Conservation (phyloP, 2,797 vertebrate species). For the Varecia variegata region DNA sequence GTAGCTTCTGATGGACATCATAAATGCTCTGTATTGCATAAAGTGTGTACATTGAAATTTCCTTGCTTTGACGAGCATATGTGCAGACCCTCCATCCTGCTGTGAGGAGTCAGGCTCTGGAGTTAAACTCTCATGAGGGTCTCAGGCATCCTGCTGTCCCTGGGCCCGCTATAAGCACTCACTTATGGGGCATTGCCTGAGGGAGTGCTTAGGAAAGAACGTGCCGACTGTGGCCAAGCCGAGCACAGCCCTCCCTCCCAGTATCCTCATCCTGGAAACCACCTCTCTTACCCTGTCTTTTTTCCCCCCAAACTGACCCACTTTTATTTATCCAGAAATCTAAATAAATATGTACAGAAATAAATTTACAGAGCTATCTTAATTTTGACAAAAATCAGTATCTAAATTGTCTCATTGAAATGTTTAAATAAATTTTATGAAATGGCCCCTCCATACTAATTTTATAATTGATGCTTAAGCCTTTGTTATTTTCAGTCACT, state of each 20-base stretch:
- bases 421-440: conserved; percentile 45
- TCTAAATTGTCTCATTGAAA: conserved; percentile 29
- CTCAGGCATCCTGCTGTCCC: neutral
- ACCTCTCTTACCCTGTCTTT: neutral
- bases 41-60: neutral
- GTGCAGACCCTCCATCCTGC: neutral
- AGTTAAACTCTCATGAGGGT: neutral
- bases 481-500: conserved; percentile 44
- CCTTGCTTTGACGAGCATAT: neutral
- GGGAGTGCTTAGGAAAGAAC: neutral
- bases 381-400: conserved; percentile 43
- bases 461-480: neutral
- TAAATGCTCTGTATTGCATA: neutral
- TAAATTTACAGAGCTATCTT: conserved; percentile 27
- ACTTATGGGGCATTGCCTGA: neutral
- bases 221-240: neutral
- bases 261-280: neutral
- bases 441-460: conserved; percentile 22
- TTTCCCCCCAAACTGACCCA: neutral
- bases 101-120: neutral
- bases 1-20: neutral
- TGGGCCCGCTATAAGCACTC: neutral
- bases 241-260: neutral
- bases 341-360: conserved; percentile 7
- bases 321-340: conserved; percentile 35